Percentiles rank a stretch among this genome's conserved stretches.
phyloP scores from a whole-genome alignment of 2,888 invertebrate species.

The Athetis lepigone region DNA sequence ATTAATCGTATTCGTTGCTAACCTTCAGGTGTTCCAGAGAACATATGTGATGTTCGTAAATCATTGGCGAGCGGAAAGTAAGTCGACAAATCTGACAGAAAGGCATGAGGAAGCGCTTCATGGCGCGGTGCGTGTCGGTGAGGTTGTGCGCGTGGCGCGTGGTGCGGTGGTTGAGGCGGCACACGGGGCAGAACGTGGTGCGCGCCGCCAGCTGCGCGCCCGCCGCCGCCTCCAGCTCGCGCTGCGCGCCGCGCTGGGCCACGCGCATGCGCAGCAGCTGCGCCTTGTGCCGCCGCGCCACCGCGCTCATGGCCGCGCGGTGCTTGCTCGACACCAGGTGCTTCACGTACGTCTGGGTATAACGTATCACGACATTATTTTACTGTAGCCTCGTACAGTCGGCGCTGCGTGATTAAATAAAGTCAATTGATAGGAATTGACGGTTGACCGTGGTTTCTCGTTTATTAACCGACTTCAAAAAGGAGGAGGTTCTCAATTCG shows the following conservation, averaged over 20 bases:
- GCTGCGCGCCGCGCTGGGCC: constrained; percentile 95
- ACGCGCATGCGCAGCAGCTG: constrained; percentile 94
- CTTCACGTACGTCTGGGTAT: constrained; percentile 92
- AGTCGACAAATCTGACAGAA: constrained; percentile 94
- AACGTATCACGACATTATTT: neutral
- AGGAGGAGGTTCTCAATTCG: too few species aligned
- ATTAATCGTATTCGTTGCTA: constrained; percentile 12
- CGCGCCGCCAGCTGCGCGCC: constrained; percentile 91
- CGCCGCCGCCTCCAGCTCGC: constrained; percentile 93
- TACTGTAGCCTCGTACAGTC: neutral
- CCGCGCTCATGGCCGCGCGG: constrained; percentile 93
- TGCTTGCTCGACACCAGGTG: constrained; percentile 94
- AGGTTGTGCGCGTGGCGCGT: constrained; percentile 94
- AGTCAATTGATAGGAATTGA: too few species aligned
- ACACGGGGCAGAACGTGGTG: constrained; percentile 93
- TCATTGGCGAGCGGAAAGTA: constrained; percentile 95
- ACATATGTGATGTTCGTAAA: constrained; percentile 95
- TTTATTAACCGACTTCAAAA: too few species aligned
- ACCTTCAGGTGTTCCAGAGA: constrained; percentile 95
- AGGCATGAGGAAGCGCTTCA: constrained; percentile 96
- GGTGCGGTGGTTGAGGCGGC: constrained; percentile 94
- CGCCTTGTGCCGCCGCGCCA: constrained; percentile 94
- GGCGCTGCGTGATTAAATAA: too few species aligned
- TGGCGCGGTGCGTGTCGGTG: constrained; percentile 95
- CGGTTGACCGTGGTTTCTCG: too few species aligned